A percentile compares a stretch with the other conserved stretches of the same genome.
phyloP scores from a whole-genome alignment of 2,797 vertebrate species.

The Hafferia zeledoni region DNA sequence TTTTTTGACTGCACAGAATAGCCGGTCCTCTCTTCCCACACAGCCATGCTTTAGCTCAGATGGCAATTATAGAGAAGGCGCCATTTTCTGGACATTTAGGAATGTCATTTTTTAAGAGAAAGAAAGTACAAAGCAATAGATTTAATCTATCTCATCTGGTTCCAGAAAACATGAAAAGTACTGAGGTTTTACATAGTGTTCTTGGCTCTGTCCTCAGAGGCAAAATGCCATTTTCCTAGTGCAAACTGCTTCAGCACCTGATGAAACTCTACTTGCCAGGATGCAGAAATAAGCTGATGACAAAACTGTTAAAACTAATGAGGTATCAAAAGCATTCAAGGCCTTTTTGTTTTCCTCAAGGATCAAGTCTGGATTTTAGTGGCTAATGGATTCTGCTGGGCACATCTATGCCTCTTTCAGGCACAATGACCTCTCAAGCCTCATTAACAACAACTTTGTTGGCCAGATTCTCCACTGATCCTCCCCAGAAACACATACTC shows the following conservation, averaged over 20 bases:
- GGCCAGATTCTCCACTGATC: not conserved
- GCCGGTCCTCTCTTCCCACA: not conserved
- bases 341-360: not conserved
- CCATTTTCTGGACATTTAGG: not conserved
- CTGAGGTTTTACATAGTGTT: not conserved
- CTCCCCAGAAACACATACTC: not conserved
- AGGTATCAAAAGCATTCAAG: constrained; percentile 32
- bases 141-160: constrained; percentile 19
- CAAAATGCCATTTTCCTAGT: constrained; percentile 30
- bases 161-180: not conserved
- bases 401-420: not conserved
- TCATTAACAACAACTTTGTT: not conserved
- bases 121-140: constrained; percentile 7
- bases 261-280: constrained; percentile 30
- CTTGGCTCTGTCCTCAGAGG: not conserved
- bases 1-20: not conserved
- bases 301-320: constrained; percentile 20
- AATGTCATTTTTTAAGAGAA: not conserved
- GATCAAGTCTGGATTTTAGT: not conserved
- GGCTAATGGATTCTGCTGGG: not conserved
- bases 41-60: not conserved
- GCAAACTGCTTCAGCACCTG: constrained; percentile 34
- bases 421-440: not conserved
- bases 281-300: constrained; percentile 29
- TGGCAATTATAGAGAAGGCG: not conserved